Conservation (phyloP, 2,888 invertebrate genomes). For the Ormyrus thymus region DNA sequence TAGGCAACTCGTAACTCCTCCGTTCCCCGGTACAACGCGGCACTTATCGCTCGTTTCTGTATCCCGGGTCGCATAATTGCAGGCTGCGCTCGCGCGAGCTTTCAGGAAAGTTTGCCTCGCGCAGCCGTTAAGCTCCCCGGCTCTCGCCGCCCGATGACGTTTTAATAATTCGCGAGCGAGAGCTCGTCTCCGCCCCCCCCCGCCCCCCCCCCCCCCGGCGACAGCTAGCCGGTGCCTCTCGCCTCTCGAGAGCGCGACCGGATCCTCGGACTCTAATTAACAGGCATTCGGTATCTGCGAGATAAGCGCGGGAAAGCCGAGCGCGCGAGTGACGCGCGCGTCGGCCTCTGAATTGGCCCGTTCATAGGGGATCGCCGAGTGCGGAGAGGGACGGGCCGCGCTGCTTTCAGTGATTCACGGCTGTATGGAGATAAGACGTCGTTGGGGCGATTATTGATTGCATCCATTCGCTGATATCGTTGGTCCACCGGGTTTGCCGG, state of each 20-base stretch:
- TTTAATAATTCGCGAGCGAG: conserved; percentile 5
- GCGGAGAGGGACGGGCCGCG: not conserved
- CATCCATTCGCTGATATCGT: not conserved
- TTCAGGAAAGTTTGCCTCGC: not conserved
- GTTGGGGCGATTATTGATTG: not conserved
- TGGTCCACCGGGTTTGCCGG: too few species aligned
- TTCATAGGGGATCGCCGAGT: not conserved
- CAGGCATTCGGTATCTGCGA: conserved; percentile 6
- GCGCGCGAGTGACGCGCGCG: not conserved
- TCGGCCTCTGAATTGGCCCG: conserved; percentile 4
- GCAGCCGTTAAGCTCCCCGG: not conserved
- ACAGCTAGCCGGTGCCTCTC: conserved; percentile 11
- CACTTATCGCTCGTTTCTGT: too few species aligned
- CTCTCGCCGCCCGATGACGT: not conserved
- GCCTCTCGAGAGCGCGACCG: not conserved
- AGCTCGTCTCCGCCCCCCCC: not conserved
- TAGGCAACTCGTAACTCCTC: too few species aligned
- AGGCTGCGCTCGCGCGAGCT: too few species aligned
- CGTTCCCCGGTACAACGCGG: too few species aligned
- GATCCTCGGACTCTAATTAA: conserved; percentile 28
- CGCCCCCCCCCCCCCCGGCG: too few species aligned
- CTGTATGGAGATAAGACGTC: conserved; percentile 2
- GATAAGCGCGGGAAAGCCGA: not conserved
- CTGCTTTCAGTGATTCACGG: not conserved
- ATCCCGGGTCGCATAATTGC: too few species aligned